Percentiles rank a stretch among this genome's conserved stretches.
These are phyloP conservation scores for Pangasius mekongensis DNA, from an alignment of 2,797 vertebrate genomes.

Conservation along the genomic window DNA sequence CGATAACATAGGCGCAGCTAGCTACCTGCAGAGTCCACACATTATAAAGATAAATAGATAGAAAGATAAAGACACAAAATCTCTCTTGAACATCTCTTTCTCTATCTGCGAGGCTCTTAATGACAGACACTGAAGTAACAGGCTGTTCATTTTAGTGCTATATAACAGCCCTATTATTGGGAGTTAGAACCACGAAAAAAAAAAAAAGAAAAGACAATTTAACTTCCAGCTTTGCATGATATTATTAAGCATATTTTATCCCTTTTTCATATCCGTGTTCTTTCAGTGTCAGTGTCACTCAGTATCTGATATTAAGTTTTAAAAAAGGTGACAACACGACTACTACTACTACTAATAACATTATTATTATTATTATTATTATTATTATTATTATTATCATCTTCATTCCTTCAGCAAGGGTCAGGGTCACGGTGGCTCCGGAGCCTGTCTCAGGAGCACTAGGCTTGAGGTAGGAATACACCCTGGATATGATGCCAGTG, in stretches of 20 bases:
- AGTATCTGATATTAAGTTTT: no score
- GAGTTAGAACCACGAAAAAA: neutral
- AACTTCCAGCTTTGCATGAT: neutral
- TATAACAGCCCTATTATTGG: neutral
- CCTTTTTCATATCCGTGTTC: neutral
- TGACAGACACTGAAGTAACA: neutral
- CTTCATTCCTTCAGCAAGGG: neutral
- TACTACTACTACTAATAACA: neutral
- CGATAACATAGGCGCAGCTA: constrained; percentile 85
- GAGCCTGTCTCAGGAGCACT: neutral
- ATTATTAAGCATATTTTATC: neutral
- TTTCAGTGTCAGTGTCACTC: neutral
- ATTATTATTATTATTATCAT: neutral
- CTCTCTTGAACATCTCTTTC: neutral
- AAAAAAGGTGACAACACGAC: no score
- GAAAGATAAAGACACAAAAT: neutral
- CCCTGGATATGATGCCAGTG: neutral
- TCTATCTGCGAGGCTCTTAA: neutral
- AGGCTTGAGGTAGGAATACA: neutral
- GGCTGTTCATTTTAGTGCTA: neutral
- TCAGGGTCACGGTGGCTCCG: neutral
- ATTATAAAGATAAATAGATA: constrained; percentile 3
- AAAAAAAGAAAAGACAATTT: neutral
- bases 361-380: neutral
- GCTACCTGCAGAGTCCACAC: constrained; percentile 75